Percentiles rank a stretch among this genome's conserved stretches.
Evolutionary conservation across 2,113 vertebrate species (phyloP).

Genomic region (Sigmodon hispidus): DNA sequence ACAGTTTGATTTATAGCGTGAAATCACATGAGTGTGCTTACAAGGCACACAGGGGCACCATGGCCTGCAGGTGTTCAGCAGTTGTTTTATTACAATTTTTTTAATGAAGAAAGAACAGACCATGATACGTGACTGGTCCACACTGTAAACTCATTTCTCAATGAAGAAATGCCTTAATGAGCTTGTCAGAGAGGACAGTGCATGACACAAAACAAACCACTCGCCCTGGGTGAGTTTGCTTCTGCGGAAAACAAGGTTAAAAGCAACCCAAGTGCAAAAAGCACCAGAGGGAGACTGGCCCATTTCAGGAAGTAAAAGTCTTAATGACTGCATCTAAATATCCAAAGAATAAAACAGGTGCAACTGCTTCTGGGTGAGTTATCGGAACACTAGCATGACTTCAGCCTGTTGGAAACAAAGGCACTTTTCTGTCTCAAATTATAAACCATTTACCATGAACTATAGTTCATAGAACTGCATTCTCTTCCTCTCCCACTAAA

Average conservation of each 20-base stretch:
- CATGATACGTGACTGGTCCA: background rate
- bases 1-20: background rate
- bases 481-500: background rate
- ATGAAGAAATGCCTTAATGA: slow-evolving; percentile 14
- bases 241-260: slow-evolving; percentile 61
- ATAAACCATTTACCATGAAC: slow-evolving; percentile 35
- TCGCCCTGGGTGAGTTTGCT: slow-evolving; percentile 61
- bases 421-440: slow-evolving; percentile 3
- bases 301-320: slow-evolving; percentile 67
- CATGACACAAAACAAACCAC: background rate
- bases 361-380: background rate
- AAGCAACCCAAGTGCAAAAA: slow-evolving; percentile 58
- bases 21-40: background rate
- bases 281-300: slow-evolving; percentile 53
- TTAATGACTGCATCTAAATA: slow-evolving; percentile 52
- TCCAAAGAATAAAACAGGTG: background rate
- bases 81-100: background rate
- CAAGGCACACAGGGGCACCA: background rate
- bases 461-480: background rate
- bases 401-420: background rate
- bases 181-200: background rate
- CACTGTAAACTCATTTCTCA: slow-evolving; percentile 39
- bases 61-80: background rate
- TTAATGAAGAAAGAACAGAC: background rate
- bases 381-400: background rate